Conservation (phyloP, 92 coral and sea anemone species). For the Metridium senile region DNA sequence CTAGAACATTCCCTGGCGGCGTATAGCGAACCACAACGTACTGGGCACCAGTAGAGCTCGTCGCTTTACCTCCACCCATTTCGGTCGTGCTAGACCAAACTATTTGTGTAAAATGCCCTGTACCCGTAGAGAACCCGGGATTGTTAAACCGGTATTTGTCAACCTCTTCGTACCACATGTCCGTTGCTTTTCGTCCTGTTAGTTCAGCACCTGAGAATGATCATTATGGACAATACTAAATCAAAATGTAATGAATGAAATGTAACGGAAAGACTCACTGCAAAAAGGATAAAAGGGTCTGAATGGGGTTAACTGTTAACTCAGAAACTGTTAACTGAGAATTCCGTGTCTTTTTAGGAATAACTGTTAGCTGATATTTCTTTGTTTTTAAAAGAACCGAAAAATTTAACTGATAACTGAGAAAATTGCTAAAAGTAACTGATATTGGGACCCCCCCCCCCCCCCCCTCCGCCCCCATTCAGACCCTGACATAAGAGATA, state of each 20-base stretch:
- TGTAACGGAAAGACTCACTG: too few species aligned
- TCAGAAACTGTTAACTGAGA: too few species aligned
- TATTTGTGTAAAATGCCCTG: conserved; percentile 97
- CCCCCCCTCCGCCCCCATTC: too few species aligned
- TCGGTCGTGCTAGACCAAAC: conserved; percentile 90
- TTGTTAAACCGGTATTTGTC: conserved; percentile 78
- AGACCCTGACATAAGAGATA: too few species aligned
- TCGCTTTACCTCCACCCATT: conserved; percentile 96
- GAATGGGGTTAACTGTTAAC: background rate
- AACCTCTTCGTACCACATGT: conserved; percentile 98
- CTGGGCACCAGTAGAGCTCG: conserved; percentile 90
- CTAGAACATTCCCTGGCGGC: conserved; percentile 96
- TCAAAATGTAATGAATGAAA: background rate
- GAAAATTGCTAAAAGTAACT: too few species aligned
- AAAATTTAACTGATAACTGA: too few species aligned
- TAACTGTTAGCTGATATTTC: too few species aligned
- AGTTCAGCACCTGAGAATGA: conserved; percentile 70
- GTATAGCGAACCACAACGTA: conserved; percentile 93
- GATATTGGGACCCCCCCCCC: too few species aligned
- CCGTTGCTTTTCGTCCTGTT: conserved; percentile 89
- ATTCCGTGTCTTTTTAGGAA: too few species aligned
- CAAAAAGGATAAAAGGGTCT: background rate
- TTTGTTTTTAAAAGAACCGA: too few species aligned
- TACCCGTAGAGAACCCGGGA: conserved; percentile 81
- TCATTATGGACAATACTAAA: background rate